Evolutionary conservation across 35 echinoderm and acorn worm genomes (phyloP).

Genomic region (Holothuria glaberrima): DNA sequence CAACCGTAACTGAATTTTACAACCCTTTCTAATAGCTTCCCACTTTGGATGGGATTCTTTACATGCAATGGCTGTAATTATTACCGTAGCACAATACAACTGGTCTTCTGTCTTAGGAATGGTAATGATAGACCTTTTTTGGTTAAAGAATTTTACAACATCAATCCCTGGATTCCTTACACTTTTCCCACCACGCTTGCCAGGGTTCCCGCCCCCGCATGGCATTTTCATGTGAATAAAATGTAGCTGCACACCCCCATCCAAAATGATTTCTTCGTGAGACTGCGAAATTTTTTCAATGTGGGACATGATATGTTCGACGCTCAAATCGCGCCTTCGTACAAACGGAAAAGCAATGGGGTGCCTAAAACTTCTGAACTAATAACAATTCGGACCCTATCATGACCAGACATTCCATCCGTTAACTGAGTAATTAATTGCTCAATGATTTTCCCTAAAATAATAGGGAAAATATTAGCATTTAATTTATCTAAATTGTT

Average conservation of each 20-base stretch:
- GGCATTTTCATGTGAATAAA: slow-evolving; percentile 54
- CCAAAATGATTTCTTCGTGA: slow-evolving; percentile 39
- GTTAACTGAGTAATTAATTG: slow-evolving; percentile 6
- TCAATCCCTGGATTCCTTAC: background rate
- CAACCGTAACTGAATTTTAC: slow-evolving; percentile 39
- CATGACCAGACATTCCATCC: background rate
- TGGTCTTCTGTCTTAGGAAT: slow-evolving; percentile 10
- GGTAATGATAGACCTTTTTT: background rate
- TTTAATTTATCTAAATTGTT: no score
- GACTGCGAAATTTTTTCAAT: no score
- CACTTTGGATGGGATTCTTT: no score
- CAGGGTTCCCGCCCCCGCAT: slow-evolving; percentile 11
- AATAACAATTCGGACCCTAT: slow-evolving; percentile 42
- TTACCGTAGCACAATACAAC: slow-evolving; percentile 58
- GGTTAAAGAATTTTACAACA: background rate
- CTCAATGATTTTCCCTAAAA: background rate
- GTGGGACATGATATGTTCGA: no score
- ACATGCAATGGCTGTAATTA: slow-evolving; percentile 50
- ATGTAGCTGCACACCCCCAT: slow-evolving; percentile 12
- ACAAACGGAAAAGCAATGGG: slow-evolving; percentile 31
- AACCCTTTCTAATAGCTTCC: no score
- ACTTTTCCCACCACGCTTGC: background rate
- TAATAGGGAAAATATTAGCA: no score
- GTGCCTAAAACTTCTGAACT: slow-evolving; percentile 10
- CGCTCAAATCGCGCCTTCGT: no score